These are phyloP conservation scores for Microcebus jonahi DNA, from an alignment of 2,113 vertebrate genomes.

Conservation along the genomic window DNA sequence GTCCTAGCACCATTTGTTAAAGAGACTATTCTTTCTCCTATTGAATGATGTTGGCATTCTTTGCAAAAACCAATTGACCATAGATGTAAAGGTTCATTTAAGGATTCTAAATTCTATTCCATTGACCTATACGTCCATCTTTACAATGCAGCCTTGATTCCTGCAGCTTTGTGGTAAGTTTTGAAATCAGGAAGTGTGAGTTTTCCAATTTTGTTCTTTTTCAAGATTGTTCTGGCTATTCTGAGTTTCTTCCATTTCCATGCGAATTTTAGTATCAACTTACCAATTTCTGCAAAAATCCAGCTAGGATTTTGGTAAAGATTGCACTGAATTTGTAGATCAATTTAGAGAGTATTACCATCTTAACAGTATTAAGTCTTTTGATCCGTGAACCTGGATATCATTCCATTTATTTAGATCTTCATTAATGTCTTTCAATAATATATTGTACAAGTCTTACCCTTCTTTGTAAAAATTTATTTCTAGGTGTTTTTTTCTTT, in stretches of 20 bases:
- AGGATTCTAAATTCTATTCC: not conserved
- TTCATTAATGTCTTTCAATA: conserved; percentile 10
- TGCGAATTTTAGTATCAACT: not conserved
- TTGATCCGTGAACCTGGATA: not conserved
- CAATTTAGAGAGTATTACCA: not conserved
- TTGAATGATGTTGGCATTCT: not conserved
- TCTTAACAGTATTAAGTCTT: not conserved
- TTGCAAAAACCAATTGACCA: not conserved
- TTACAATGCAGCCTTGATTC: not conserved
- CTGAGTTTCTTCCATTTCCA: not conserved
- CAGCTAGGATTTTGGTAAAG: not conserved
- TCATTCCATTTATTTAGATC: not conserved
- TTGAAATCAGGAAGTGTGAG: not conserved
- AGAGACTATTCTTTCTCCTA: not conserved
- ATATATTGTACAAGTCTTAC: not conserved
- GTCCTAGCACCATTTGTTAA: not conserved
- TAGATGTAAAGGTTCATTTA: not conserved
- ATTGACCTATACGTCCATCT: not conserved
- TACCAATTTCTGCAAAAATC: not conserved
- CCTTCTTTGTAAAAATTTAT: not conserved
- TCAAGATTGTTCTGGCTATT: not conserved
- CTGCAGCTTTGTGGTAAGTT: not conserved
- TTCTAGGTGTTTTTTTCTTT: conserved; percentile 15
- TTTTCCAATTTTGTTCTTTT: not conserved
- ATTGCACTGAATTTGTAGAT: not conserved